phyloP scores from a whole-genome alignment of 2,888 invertebrate genomes.

The Perizoma flavofasciatum region DNA sequence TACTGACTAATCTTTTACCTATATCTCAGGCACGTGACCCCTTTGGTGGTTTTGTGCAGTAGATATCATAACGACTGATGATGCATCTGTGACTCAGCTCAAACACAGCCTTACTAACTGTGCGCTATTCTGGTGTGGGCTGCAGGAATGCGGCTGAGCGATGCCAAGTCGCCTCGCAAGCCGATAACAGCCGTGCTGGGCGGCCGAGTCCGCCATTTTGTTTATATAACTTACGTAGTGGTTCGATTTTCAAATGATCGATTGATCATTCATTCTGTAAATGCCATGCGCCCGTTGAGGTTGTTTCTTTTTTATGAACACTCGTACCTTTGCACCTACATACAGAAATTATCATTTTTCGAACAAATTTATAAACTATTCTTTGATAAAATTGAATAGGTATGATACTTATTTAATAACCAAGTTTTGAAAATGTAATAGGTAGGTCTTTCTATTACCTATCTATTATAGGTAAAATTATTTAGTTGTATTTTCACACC shows the following conservation, averaged over 20 bases:
- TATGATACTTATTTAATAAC: too few species aligned
- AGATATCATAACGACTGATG: conserved; percentile 3
- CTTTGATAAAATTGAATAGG: too few species aligned
- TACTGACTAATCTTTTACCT: conserved; percentile 1
- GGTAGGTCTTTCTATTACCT: too few species aligned
- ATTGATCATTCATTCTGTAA: conserved; percentile 22
- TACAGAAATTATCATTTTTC: too few species aligned
- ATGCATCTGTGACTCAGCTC: conserved; percentile 11
- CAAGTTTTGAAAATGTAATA: too few species aligned
- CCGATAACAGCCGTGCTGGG: conserved; percentile 70
- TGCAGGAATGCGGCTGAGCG: conserved; percentile 75
- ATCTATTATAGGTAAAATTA: too few species aligned
- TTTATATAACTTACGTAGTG: conserved; percentile 29
- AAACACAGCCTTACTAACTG: conserved; percentile 29
- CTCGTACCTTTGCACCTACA: too few species aligned
- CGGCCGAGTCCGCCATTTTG: conserved; percentile 54
- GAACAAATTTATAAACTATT: neutral
- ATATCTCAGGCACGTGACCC: neutral
- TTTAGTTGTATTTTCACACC: too few species aligned
- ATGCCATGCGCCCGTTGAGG: conserved; percentile 30
- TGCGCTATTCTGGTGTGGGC: conserved; percentile 27
- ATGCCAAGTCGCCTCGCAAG: conserved; percentile 70
- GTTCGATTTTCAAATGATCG: conserved; percentile 37
- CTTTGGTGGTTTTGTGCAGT: too few species aligned
- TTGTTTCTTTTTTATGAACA: conserved; percentile 6